Evolutionary conservation across 2,797 vertebrate genomes (phyloP), one percentile per base, ranked within the genome.

Genomic region (Tolypeutes matacus): DNA sequence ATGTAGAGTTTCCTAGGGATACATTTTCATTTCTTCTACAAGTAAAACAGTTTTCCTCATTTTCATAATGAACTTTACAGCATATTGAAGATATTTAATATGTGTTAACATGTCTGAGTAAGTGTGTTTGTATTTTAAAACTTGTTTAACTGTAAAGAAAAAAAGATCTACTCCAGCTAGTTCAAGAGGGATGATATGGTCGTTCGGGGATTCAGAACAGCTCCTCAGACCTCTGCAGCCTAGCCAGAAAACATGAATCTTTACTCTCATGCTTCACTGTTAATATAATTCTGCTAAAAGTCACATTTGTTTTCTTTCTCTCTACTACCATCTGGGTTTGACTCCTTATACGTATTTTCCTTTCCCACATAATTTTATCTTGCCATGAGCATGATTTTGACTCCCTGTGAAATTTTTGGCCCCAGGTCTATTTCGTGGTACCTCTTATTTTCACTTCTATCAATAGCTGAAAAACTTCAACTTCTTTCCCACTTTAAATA

Each of bases 21-120:
- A 53, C 5, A 21, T 36, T 89, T 75, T 60, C 11, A 72, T 13
- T 64, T 92, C 23, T 87, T 88, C 18, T 67, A 39, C 94, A 92
- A 65, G 49, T 5, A 36, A 93, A 82, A 36, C 3, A 14, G 46
- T 56, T 76, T 64, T 69, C 46, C 60, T 94, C 15, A 62, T 81
- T 95, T 83, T 78, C 51, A 42, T 27, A 65, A 46, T 85, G 39
- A 94, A 86, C 17, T 91, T 89, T 86, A 53, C 0, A 53, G 15
- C 5, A 49, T 46, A 34, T 58, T 82, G 5, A 78, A 80, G 75
- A 92, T 7, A 94, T 75, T 89, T 72, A 73, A n/a, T 93, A 60
- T 86, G 18, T 82, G 31, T 67, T 84, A 34, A 81, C 5, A 14
- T 62, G 10, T 75, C 29, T 95, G 20, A 95, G 49, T 95, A 78